phyloP scores from a whole-genome alignment of 2,888 invertebrate species.

The Epinotia brunnichana region DNA sequence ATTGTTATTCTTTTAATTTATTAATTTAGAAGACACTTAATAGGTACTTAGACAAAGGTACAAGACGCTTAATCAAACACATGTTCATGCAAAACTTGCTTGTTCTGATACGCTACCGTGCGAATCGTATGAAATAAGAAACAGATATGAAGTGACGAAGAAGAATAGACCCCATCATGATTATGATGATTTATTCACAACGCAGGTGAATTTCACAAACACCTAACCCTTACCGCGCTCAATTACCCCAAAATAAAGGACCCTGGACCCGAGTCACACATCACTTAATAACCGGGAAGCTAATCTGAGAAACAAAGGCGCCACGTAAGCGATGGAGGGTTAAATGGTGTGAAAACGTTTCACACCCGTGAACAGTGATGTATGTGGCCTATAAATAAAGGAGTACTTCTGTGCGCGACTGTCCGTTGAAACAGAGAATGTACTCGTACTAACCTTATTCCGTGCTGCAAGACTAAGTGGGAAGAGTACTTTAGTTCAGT shows the following conservation, averaged over 20 bases:
- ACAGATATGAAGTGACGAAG: not conserved
- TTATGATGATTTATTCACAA: not conserved
- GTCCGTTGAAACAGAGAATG: not conserved
- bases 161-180: not conserved
- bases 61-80: too few relatives aligned
- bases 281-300: constrained; percentile 13
- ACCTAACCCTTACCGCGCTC: not conserved
- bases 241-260: constrained; percentile 15
- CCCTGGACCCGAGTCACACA: constrained; percentile 1
- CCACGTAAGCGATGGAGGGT: constrained; percentile 27
- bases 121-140: too few relatives aligned
- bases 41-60: too few relatives aligned
- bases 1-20: too few relatives aligned
- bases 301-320: constrained; percentile 35
- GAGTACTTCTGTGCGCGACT: not conserved
- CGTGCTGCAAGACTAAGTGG: not conserved
- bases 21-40: too few relatives aligned
- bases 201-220: not conserved
- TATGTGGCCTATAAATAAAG: constrained; percentile 29
- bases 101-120: too few relatives aligned
- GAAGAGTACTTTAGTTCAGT: not conserved
- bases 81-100: too few relatives aligned
- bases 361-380: constrained; percentile 20
- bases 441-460: not conserved
- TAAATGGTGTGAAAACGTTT: constrained; percentile 23